Percentiles rank a stretch among this genome's conserved stretches.
These are phyloP conservation scores for Cuculus canorus DNA, from an alignment of 2,797 vertebrate species.

Conservation along the genomic window DNA sequence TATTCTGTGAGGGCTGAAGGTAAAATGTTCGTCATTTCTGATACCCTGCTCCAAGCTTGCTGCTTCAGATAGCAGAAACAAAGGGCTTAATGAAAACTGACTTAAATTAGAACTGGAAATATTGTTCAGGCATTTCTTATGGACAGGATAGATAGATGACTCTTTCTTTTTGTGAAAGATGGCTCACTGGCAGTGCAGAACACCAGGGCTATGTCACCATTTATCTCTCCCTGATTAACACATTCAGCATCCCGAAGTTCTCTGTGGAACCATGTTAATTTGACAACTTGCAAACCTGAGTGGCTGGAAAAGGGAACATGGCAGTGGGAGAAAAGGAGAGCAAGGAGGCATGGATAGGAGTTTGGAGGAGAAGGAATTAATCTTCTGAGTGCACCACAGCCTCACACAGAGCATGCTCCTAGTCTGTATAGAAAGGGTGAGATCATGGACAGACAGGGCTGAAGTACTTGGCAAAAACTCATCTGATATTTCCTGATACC, in stretches of 20 bases:
- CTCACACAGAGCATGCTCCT: rapidly evolving
- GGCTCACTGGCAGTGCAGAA: neutral
- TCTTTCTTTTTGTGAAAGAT: neutral
- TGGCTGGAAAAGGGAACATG: neutral
- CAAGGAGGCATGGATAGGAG: neutral
- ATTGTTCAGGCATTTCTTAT: neutral
- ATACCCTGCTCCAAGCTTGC: neutral
- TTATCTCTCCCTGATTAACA: neutral
- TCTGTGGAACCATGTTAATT: neutral
- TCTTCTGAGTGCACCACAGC: neutral
- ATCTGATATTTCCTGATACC: neutral
- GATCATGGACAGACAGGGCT: rapidly evolving
- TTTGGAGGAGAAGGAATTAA: neutral
- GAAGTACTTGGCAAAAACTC: neutral
- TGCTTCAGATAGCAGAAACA: constrained; percentile 8
- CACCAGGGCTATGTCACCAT: neutral
- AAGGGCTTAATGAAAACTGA: constrained; percentile 22
- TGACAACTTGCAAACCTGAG: neutral
- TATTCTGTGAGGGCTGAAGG: neutral
- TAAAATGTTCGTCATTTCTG: neutral
- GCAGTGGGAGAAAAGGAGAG: neutral
- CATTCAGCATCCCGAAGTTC: neutral
- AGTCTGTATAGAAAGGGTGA: neutral
- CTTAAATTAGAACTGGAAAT: neutral
- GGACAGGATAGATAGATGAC: neutral